Conservation (phyloP, 2,888 invertebrate species). For the Muschampia staudingeri region DNA sequence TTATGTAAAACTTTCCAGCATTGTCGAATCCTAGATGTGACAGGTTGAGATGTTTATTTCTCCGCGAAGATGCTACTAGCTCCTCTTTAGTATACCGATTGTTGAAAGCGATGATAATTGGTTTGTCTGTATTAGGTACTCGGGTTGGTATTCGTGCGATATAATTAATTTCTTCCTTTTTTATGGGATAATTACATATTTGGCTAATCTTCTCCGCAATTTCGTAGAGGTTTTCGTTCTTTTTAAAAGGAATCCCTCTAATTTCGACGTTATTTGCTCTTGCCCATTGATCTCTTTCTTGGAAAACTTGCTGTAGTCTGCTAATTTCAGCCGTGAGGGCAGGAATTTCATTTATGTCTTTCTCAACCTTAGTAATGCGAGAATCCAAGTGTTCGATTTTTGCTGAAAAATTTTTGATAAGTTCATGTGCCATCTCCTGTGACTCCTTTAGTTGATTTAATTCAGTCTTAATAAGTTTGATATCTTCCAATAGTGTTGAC, state of each 20-base stretch:
- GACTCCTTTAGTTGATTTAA: constrained; percentile 45
- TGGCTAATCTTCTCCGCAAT: constrained; percentile 46
- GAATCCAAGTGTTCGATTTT: constrained; percentile 35
- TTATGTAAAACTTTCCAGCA: too few relatives aligned
- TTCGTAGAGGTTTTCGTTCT: constrained; percentile 55
- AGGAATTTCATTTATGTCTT: constrained; percentile 40
- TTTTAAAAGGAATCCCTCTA: constrained; percentile 29
- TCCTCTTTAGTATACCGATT: too few relatives aligned
- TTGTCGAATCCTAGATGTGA: too few relatives aligned
- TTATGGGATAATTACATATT: constrained; percentile 26
- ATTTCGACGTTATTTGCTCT: constrained; percentile 41
- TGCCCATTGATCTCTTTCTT: constrained; percentile 58
- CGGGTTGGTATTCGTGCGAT: constrained; percentile 59
- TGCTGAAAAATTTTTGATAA: constrained; percentile 36
- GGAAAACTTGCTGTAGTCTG: constrained; percentile 40
- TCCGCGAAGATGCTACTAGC: too few relatives aligned
- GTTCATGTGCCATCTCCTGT: constrained; percentile 46
- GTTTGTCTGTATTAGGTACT: constrained; percentile 49
- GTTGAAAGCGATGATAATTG: too few relatives aligned
- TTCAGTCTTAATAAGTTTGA: constrained; percentile 59
- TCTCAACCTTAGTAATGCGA: constrained; percentile 43
- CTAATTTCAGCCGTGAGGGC: constrained; percentile 39
- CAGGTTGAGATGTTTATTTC: too few relatives aligned
- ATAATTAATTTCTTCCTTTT: constrained; percentile 58
- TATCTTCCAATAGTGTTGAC: constrained; percentile 54